Evolutionary conservation across 2,888 invertebrate species (phyloP).

Genomic region (Ectemnius cavifrons): DNA sequence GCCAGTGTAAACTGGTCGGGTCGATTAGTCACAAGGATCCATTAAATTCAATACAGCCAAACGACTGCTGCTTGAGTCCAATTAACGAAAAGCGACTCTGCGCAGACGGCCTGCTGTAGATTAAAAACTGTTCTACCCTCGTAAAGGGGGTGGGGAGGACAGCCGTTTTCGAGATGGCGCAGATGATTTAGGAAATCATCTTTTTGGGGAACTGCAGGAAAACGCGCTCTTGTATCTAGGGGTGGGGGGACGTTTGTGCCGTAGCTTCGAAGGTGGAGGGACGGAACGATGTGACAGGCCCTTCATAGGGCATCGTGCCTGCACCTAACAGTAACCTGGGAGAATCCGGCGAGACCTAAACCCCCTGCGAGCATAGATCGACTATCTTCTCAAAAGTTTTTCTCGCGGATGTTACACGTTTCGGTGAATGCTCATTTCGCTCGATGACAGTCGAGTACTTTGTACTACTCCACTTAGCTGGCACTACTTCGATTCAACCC

Average conservation of each 20-base stretch:
- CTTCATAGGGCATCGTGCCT: slow-evolving; percentile 53
- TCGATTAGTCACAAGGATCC: not conserved
- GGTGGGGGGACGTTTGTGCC: slow-evolving; percentile 44
- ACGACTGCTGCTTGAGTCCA: slow-evolving; percentile 2
- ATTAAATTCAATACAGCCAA: slow-evolving; percentile 5
- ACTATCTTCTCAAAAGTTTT: slow-evolving; percentile 7
- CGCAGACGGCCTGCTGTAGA: not conserved
- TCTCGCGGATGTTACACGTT: not conserved
- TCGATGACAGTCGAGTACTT: not conserved
- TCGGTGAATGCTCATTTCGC: slow-evolving; percentile 16
- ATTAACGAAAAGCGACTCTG: not conserved
- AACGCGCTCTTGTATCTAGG: slow-evolving; percentile 24
- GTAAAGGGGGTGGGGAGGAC: not conserved
- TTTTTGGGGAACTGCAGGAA: slow-evolving; percentile 31
- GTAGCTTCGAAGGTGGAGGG: slow-evolving; percentile 57
- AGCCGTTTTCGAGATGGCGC: slow-evolving; percentile 15
- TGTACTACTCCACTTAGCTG: slow-evolving; percentile 1
- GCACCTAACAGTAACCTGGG: slow-evolving; percentile 59
- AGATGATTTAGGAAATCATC: slow-evolving; percentile 42
- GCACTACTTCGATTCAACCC: not conserved
- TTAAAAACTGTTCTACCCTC: slow-evolving; percentile 4
- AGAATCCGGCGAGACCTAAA: slow-evolving; percentile 56
- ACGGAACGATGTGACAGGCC: slow-evolving; percentile 66
- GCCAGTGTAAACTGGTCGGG: not conserved
- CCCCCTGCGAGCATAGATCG: slow-evolving; percentile 39